Evolutionary conservation across 2,888 invertebrate genomes (phyloP).

Genomic region (Julus scanicus): DNA sequence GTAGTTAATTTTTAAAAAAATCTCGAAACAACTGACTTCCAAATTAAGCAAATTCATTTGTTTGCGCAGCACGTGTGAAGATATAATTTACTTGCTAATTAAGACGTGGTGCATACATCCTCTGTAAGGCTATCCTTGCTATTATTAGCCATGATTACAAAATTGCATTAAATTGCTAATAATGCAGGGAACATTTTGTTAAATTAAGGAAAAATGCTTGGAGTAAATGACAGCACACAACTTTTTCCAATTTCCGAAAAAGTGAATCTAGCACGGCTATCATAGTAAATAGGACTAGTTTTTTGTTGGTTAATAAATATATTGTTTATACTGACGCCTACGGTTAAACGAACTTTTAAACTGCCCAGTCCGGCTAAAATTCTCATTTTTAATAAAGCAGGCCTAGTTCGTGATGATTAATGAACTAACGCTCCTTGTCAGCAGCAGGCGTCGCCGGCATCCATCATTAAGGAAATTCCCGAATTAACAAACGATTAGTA

Average conservation of each 20-base stretch:
- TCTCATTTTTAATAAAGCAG: slow-evolving; percentile 13
- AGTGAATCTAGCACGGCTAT: neutral
- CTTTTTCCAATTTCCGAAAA: neutral
- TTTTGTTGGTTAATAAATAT: neutral
- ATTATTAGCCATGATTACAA: too few species aligned
- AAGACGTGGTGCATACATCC: too few species aligned
- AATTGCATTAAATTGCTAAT: too few species aligned
- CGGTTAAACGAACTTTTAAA: neutral
- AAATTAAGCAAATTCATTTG: too few species aligned
- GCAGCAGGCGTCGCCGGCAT: neutral
- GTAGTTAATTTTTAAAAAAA: too few species aligned
- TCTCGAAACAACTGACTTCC: too few species aligned
- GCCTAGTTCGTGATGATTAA: neutral
- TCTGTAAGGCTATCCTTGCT: too few species aligned
- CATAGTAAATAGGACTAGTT: neutral
- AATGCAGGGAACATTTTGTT: too few species aligned
- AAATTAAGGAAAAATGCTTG: too few species aligned
- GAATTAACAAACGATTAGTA: neutral
- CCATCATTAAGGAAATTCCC: neutral
- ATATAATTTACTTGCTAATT: too few species aligned
- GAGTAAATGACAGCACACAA: neutral
- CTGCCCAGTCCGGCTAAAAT: slow-evolving; percentile 8
- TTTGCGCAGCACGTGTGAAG: too few species aligned
- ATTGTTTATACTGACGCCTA: neutral
- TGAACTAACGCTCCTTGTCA: neutral